Conservation (phyloP, 1,140 invertebrate species). For the Bombus polaris region DNA sequence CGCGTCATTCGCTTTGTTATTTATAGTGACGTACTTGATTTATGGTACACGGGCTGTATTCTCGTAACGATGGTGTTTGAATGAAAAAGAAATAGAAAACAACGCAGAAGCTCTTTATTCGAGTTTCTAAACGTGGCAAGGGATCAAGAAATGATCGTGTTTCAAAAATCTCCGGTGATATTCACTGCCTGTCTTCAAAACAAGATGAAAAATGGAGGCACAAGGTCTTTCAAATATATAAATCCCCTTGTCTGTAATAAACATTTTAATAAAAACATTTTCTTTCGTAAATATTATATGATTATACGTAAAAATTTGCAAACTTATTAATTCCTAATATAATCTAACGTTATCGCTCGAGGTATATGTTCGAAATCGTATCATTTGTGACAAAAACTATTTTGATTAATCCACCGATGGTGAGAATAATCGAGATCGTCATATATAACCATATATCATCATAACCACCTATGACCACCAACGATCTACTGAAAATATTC, state of each 20-base stretch:
- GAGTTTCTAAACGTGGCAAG: background rate
- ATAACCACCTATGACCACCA: too few relatives aligned
- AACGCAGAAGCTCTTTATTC: background rate
- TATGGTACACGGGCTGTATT: background rate
- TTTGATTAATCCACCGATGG: too few relatives aligned
- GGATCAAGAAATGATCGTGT: background rate
- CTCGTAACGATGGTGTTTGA: background rate
- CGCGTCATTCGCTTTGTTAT: too few relatives aligned
- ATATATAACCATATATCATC: too few relatives aligned
- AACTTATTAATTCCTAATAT: background rate
- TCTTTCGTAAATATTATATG: background rate
- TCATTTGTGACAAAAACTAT: too few relatives aligned
- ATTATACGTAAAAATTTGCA: background rate
- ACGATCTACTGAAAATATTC: too few relatives aligned
- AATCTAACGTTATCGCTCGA: too few relatives aligned
- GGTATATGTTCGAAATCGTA: too few relatives aligned
- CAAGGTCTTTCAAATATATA: too few relatives aligned
- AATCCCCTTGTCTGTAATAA: background rate
- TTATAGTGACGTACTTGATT: background rate
- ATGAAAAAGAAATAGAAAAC: background rate
- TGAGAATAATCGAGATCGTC: too few relatives aligned
- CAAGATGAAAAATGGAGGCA: background rate
- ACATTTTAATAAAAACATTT: background rate
- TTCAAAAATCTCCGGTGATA: background rate
- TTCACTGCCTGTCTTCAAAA: background rate